Evolutionary conservation across 2,113 vertebrate genomes (phyloP), one percentile per base, ranked within the genome.

Genomic region (Protobothrops mucrosquamatus): DNA sequence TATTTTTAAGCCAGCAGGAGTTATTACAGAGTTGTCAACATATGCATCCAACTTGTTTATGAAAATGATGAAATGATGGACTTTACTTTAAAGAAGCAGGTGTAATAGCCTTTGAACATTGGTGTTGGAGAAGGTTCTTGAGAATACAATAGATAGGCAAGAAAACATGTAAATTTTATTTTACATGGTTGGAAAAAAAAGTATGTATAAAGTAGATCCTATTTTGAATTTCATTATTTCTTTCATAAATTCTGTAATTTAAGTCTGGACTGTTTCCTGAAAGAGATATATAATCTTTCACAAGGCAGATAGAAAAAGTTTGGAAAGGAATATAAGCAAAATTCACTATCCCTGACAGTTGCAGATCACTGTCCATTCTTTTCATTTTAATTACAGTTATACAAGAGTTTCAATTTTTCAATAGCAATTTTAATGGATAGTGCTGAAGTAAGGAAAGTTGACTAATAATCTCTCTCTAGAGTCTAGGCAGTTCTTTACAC

Each of bases 361-460:
- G 3, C 51, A 26, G 54, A 52, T 56, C n/a, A 39, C 15, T 74
- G n/a, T 6, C 18, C 8, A 1, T 14, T 34, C 69, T 14, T 34
- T 85, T 85, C 39, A 5, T 74, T 56, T 92, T 81, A 26, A 43
- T 74, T 56, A 20, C 43, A 51, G 52, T 46, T 20, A 8, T 89
- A 43, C 39, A 89, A 85, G 29, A 14, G 14, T 34, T 86, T 46
- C 56, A 54, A 46, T 85, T 61, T 55, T 92, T 92, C 92, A 89
- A 55, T 93, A 94, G 52, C 85, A 55, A 87, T 48, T 95, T 94
- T 34, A 94, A 93, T 88, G 34, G 88, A 90, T 95, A 85, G 85
- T 87, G 95, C 93, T 95, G 87, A 94, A 90, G 94, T 14, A 51
- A 91, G 74, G 85, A 90, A 94, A 94, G 93, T 88, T 18, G 4